A percentile compares a stretch with the other conserved stretches of the same genome.
phyloP scores from a whole-genome alignment of 2,888 invertebrate genomes.

The Penaeus monodon region DNA sequence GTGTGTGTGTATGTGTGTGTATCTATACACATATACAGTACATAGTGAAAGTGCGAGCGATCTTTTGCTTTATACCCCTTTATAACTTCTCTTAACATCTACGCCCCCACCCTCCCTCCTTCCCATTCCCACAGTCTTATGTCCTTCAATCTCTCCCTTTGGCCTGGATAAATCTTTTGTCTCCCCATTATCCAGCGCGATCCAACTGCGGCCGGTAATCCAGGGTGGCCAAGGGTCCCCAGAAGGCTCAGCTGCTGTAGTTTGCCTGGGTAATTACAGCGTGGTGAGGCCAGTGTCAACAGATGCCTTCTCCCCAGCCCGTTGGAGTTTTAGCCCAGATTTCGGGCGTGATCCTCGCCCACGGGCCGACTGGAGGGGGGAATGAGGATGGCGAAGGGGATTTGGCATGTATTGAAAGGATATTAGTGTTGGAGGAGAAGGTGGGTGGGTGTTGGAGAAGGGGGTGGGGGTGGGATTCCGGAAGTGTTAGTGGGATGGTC shows the following conservation, averaged over 20 bases:
- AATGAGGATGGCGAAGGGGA: background rate
- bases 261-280: background rate
- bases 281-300: background rate
- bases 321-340: conserved; percentile 8
- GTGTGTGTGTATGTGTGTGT: too few relatives aligned
- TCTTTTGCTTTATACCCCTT: too few relatives aligned
- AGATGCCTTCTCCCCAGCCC: background rate
- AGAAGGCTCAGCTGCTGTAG: background rate
- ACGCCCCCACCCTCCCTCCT: too few relatives aligned
- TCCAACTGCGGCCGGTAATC: background rate
- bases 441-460: background rate
- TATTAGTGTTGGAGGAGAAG: background rate
- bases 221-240: background rate
- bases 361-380: background rate
- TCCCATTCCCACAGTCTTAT: background rate
- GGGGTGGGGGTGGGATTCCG: too few relatives aligned
- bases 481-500: too few relatives aligned
- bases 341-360: background rate
- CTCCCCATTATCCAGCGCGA: background rate
- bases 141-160: background rate
- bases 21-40: too few relatives aligned
- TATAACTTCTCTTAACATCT: too few relatives aligned
- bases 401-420: too few relatives aligned
- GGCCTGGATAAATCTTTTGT: too few relatives aligned
- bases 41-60: too few relatives aligned